Evolutionary conservation across 2,888 invertebrate genomes (phyloP), one percentile per base, ranked within the genome.

Genomic region (Phortica okadai): DNA sequence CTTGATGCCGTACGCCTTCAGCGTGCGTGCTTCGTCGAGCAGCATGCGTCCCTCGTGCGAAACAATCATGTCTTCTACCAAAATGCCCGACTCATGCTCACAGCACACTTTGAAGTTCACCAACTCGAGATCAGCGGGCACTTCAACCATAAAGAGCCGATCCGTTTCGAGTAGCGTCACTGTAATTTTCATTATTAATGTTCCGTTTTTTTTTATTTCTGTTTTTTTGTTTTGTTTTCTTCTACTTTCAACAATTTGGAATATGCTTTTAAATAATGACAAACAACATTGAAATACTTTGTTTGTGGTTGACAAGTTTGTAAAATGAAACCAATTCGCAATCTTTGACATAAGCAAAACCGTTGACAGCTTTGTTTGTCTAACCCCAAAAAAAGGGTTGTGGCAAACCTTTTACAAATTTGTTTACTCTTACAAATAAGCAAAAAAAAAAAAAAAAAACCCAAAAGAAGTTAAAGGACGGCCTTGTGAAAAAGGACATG

Each of bases 51-150:
- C 97, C 92, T 97, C 96, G 91, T 95, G 96, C 77, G 95, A 94
- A 80, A 98, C 94, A 45, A 95, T 93, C 81, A 97, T 96, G 90
- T 97, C 95, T 2, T 25, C 64, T 96, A 95, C 73, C 97, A 95
- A 88, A 96, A 64, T 64, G 59, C 96, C 96, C 54, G 95, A 95
- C 92, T 97, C 97, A 73, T 96, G 21, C 21, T 21, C 21, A 21
- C 21, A 21, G 21, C 21, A 21, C 21, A 21, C 21, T 92, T 97
- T 97, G 90, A 98, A 97, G 92, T 97, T 97, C 91, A 97, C 97
- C 83, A 98, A 92, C 91, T 98, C 98, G 90, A 98, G 92, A 85
- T 98, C 98, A 90, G 97, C 97, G 76, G 96, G 96, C n/a, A 98
- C 97, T 87, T 98, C 98, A 85, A 98, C 92, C 74, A 95, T 94